A percentile compares a stretch with the other conserved stretches of the same genome.
Conservation (phyloP, 92 coral and sea anemone species). For the Umimayanthus chanpuru region DNA sequence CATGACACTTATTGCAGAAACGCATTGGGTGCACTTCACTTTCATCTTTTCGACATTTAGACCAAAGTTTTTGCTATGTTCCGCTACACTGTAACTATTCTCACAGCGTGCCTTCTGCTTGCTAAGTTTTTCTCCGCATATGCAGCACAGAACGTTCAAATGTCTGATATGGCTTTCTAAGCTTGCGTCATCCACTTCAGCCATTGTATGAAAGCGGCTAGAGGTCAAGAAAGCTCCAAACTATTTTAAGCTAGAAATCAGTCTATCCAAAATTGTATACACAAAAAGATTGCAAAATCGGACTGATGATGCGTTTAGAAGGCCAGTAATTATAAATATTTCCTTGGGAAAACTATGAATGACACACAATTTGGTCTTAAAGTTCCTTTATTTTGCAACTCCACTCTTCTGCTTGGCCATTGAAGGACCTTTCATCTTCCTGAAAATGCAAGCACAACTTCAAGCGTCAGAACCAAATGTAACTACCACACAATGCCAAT, state of each 20-base stretch:
- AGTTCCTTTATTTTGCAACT: slow-evolving; percentile 6
- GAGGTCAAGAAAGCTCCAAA: background rate
- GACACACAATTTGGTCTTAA: background rate
- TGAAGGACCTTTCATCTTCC: background rate
- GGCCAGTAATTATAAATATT: background rate
- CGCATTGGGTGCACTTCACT: slow-evolving; percentile 17
- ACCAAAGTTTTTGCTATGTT: background rate
- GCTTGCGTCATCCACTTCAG: background rate
- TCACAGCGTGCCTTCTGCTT: slow-evolving; percentile 24
- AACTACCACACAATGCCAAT: background rate
- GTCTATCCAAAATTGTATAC: slow-evolving; percentile 1
- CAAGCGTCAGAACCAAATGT: background rate
- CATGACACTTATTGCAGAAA: slow-evolving; percentile 11
- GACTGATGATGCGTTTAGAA: background rate
- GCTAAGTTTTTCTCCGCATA: slow-evolving; percentile 16
- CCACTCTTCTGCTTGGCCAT: background rate
- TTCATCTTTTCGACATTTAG: slow-evolving; percentile 5
- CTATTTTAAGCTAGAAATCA: background rate
- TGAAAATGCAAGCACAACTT: background rate
- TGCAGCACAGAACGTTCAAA: slow-evolving; percentile 17
- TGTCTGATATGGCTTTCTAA: slow-evolving; percentile 2
- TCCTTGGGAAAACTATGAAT: slow-evolving; percentile 5
- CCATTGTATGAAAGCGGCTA: slow-evolving; percentile 17
- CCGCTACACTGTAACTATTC: slow-evolving; percentile 15
- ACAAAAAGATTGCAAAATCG: background rate